Evolutionary conservation across 2,888 invertebrate genomes (phyloP).

Genomic region (Parapristionchus giblindavisi): DNA sequence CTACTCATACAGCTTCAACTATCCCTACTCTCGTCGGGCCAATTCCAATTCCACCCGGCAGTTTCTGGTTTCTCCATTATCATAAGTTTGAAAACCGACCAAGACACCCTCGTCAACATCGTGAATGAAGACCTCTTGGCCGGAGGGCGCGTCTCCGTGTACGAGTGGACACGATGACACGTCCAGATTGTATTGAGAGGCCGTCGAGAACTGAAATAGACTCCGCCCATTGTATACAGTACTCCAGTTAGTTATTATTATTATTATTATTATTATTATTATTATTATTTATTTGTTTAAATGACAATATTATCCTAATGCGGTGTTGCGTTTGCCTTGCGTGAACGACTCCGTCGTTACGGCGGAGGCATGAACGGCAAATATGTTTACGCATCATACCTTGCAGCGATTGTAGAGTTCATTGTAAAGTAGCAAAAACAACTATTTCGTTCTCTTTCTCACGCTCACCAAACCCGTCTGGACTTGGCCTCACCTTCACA

Average conservation of each 20-base stretch:
- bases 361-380: no score
- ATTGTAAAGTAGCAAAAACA: no score
- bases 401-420: no score
- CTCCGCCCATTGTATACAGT: no score
- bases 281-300: no score
- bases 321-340: no score
- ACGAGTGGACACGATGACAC: background rate
- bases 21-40: background rate
- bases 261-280: no score
- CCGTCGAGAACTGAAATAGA: conserved; percentile 20
- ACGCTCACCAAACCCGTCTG: background rate
- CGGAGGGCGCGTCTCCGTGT: conserved; percentile 13
- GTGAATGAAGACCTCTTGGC: conserved; percentile 39
- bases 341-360: no score
- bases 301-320: no score
- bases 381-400: no score
- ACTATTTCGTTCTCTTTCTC: background rate
- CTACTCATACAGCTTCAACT: background rate
- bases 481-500: conserved; percentile 35
- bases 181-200: conserved; percentile 41
- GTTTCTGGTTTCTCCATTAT: background rate
- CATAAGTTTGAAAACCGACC: conserved; percentile 30
- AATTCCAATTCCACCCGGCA: background rate
- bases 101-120: conserved; percentile 38
- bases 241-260: no score